Evolutionary conservation across 2,797 vertebrate genomes (phyloP), one percentile per base, ranked within the genome.

Genomic region (Pristis pectinata): DNA sequence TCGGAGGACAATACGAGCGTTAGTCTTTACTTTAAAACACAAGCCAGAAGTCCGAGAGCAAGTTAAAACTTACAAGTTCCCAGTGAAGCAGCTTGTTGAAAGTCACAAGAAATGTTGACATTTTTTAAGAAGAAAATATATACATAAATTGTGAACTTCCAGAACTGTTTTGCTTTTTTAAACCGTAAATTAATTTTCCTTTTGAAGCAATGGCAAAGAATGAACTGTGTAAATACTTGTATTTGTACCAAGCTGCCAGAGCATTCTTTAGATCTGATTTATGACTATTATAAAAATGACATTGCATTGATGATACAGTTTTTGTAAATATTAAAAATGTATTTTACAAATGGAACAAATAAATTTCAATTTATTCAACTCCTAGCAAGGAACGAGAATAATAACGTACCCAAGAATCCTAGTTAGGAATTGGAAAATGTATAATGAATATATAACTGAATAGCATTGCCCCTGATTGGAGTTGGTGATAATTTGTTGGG

Each of bases 21-120:
- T 99, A 95, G 98, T 99, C 95, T 99, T 99, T 96, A 98, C 98
- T 95, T 98, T 99, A 96, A 99, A 98, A 97, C 98, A 99, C 96
- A 98, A 96, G 95, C 96, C 98, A 34, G 98, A 99, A 77, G 96
- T 97, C 95, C 97, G 96, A 95, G 96, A 96, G 94, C 97, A 98
- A 96, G 97, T 99, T 95, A 98, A 97, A 96, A 96, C 97, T 95
- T 97, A 97, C 94, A 96, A 95, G 0, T 95, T 98, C 93, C 94
- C 98, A 0, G 97, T 98, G 94, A 97, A 97, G 94, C 95, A 96
- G 0, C 96, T 99, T 94, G 98, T 99, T 59, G 97, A 97, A 94
- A 98, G 96, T 96, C 97, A 99, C 96, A 99, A 98, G 96, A 99
- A 99, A 96, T 99, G 97, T 97, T 95, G 83, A 56, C 11, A 7